These are phyloP conservation scores for Nephrotoma appendiculata DNA, from an alignment of 2,888 invertebrate species.

Conservation along the genomic window DNA sequence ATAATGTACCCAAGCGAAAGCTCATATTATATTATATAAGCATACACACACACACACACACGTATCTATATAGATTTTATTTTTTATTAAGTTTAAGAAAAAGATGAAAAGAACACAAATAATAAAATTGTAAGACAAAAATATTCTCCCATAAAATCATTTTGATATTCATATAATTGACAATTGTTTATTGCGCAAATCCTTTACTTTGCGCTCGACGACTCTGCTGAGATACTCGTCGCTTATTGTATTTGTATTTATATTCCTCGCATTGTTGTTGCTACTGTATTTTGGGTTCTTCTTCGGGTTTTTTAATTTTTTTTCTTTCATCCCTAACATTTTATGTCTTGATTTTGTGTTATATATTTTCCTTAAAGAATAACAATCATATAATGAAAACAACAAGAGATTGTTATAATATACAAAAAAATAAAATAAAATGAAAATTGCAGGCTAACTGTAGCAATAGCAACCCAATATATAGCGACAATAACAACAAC, in stretches of 20 bases:
- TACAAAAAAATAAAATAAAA: not conserved
- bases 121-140: not conserved
- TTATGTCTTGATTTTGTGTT: not conserved
- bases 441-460: not conserved
- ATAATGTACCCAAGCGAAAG: not conserved
- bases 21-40: not conserved
- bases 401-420: not conserved
- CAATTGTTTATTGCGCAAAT: not conserved
- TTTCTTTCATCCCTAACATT: not conserved
- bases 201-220: not conserved
- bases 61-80: not conserved
- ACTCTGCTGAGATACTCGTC: not conserved
- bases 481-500: not conserved
- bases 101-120: not conserved
- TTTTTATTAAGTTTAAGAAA: not conserved
- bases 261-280: not conserved
- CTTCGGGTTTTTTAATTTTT: not conserved
- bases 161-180: not conserved
- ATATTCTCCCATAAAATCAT: not conserved
- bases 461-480: not conserved
- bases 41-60: not conserved
- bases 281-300: not conserved
- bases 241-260: not conserved
- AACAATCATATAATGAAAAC: not conserved
- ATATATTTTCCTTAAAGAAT: not conserved